Percentiles rank a stretch among this genome's conserved stretches.
phyloP scores from a whole-genome alignment of 2,113 vertebrate species.

The Nematolebias whitei region DNA sequence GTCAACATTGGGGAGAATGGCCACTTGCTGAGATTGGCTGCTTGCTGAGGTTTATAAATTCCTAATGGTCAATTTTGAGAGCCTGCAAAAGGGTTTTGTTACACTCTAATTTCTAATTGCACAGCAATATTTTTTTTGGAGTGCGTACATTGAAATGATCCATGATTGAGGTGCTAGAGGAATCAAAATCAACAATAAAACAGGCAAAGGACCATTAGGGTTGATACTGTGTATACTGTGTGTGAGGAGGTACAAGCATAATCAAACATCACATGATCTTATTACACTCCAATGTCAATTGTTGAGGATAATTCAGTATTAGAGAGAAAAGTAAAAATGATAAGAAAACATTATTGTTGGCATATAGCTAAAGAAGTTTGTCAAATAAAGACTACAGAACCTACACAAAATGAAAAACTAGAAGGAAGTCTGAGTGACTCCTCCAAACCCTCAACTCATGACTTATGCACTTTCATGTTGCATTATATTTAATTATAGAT shows the following conservation, averaged over 20 bases:
- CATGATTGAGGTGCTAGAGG: conserved; percentile 33
- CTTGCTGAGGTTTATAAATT: conserved; percentile 49
- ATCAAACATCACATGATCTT: conserved; percentile 60
- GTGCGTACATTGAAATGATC: conserved; percentile 36
- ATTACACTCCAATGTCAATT: conserved; percentile 52
- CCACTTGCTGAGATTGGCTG: conserved; percentile 27
- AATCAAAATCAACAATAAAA: conserved; percentile 55
- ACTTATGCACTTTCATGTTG: conserved; percentile 83
- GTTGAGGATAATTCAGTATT: conserved; percentile 38
- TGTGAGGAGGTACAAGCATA: conserved; percentile 50
- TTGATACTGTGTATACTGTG: conserved; percentile 42
- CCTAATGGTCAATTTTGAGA: conserved; percentile 48
- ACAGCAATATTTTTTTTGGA: conserved; percentile 48
- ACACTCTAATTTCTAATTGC: conserved; percentile 55
- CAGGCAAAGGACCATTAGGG: conserved; percentile 33
- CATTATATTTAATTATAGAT: conserved; percentile 85
- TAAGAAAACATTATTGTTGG: conserved; percentile 1
- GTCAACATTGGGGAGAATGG: conserved; percentile 31
- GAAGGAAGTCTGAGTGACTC: conserved; percentile 70
- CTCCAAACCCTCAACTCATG: conserved; percentile 72
- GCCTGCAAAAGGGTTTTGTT: conserved; percentile 52
- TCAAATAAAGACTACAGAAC: conserved; percentile 44
- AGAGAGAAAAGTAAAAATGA: conserved; percentile 14
- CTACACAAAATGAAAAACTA: conserved; percentile 50
- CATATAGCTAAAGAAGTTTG: conserved; percentile 23